Base-by-base conservation (phyloP, 2,113 vertebrate genomes). In the Neofelis nebulosa region DNA sequence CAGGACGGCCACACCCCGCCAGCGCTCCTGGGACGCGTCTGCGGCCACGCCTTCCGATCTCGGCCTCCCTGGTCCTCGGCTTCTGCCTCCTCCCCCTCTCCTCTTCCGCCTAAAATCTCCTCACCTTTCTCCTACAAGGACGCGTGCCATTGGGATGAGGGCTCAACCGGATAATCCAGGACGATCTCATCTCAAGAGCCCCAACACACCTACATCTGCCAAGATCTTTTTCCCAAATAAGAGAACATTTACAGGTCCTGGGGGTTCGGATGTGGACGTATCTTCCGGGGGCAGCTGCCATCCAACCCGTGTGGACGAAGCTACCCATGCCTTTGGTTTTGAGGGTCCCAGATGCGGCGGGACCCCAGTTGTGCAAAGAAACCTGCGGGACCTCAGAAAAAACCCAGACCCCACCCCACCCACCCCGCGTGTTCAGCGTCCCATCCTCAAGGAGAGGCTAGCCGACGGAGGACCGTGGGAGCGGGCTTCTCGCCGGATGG, bases 21-120 rank as follows among this genome's bases (percentile, higher is more conserved):
- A 11, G 41, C 3, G 1, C 8, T 10, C 13, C 4, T 0, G 18
- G 33, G 52, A 3, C 23, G 14, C 31, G 3, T 25, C 74, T 6
- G 19, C 0, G n/a, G 73, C 63, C 52, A 1, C 10, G 1, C 48
- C n/a, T 4, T 78, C 25, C 1, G 0, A 0, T 4, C 85, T 68
- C 57, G 7, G 25, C n/a, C 68, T 16, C 23, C 1, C 0, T 15
- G 81, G 52, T 25, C 57, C 31, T 1, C 1, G 0, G 23, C 15
- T 50, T 12, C 36, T 1, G 10, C 50, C 13, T 19, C 50, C 2
- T 3, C 5, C 55, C 11, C 31, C 57, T 4, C 84, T 21, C 38
- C 6, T 3, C 71, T 78, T 25, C 63, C n/a, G 2, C 52, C 65
- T n/a, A 8, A 11, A 36, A 5, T 29, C 78, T 13, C 5, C 36